Conservation (phyloP, 2,113 vertebrate species). For the Clupea harengus region DNA sequence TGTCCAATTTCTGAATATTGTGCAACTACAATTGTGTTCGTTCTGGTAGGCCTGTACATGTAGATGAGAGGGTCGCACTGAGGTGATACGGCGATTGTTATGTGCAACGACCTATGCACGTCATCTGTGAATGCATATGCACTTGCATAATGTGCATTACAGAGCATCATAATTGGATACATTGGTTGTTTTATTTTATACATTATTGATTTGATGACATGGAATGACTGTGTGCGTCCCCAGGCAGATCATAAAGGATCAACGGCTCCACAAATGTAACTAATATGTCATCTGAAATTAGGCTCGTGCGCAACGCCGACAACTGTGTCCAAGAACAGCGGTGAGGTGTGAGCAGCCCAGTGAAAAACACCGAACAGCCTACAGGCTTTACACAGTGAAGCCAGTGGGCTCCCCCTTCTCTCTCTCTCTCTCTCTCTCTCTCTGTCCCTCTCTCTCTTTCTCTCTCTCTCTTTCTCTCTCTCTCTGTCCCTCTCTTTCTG, state of each 20-base stretch:
- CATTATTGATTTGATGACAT: neutral
- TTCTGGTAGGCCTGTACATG: too few species aligned
- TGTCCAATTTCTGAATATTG: too few species aligned
- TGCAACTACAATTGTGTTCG: too few species aligned
- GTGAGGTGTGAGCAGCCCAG: neutral
- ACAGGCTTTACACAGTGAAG: neutral
- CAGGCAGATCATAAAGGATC: neutral
- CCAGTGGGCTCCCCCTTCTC: neutral
- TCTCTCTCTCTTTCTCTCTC: neutral
- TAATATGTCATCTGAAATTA: neutral
- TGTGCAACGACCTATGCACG: too few species aligned
- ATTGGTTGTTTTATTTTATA: neutral
- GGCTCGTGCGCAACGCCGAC: neutral
- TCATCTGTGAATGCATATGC: too few species aligned
- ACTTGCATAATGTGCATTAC: too few species aligned
- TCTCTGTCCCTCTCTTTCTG: conserved; percentile 23
- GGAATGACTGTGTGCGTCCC: neutral
- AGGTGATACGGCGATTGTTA: too few species aligned
- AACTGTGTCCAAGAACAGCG: neutral
- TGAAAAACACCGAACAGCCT: neutral
- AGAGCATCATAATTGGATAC: too few species aligned
- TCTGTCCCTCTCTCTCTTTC: neutral
- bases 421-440: neutral
- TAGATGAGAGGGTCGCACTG: too few species aligned
- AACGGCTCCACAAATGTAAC: neutral